Percentiles rank a stretch among this genome's conserved stretches.
These are phyloP conservation scores for Abrostola triplasia DNA, from an alignment of 2,888 invertebrate species.

Conservation along the genomic window DNA sequence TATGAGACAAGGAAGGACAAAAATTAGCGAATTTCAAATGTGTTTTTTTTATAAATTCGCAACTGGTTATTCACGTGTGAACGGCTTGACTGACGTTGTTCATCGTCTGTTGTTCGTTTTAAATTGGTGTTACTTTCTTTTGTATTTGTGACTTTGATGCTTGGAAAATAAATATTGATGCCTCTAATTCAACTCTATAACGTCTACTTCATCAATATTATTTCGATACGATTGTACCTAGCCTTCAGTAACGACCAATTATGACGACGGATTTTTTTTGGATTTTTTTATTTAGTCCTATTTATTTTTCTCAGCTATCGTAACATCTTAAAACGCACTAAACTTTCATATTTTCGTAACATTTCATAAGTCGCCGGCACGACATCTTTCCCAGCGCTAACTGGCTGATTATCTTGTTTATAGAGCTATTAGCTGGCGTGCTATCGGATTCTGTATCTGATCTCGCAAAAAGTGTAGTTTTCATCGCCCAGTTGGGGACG, in stretches of 20 bases:
- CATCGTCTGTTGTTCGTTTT: conserved; percentile 71
- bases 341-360: conserved; percentile 61
- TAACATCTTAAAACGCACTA: conserved; percentile 39
- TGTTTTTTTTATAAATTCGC: conserved; percentile 71
- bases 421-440: conserved; percentile 83
- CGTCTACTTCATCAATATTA: too few relatives aligned
- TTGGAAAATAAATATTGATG: not conserved
- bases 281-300: too few relatives aligned
- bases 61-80: conserved; percentile 78
- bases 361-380: conserved; percentile 62
- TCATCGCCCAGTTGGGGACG: conserved; percentile 70
- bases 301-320: conserved; percentile 44
- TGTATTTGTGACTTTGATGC: conserved; percentile 51
- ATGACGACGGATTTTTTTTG: conserved; percentile 15
- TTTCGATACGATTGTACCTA: too few relatives aligned
- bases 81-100: conserved; percentile 77
- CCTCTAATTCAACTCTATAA: too few relatives aligned
- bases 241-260: not conserved
- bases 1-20: conserved; percentile 54
- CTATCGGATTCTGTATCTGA: conserved; percentile 80
- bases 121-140: conserved; percentile 62
- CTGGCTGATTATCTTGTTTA: conserved; percentile 84
- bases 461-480: conserved; percentile 83
- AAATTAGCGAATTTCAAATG: conserved; percentile 68
- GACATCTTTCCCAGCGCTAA: conserved; percentile 76